A percentile compares a stretch with the other conserved stretches of the same genome.
phyloP scores from a whole-genome alignment of 2,888 invertebrate genomes.

The Heliconius erato region DNA sequence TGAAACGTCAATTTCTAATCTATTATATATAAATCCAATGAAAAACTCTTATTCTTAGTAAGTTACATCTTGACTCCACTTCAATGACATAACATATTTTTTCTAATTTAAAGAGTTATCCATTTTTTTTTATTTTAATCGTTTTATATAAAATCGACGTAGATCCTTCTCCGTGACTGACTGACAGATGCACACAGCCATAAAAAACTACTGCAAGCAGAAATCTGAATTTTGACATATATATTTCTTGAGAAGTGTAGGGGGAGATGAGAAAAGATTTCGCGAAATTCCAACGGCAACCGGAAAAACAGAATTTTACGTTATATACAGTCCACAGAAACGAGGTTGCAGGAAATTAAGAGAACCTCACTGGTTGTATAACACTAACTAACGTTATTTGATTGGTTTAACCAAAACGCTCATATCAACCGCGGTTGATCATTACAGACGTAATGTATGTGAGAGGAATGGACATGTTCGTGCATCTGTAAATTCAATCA shows the following conservation, averaged over 20 bases:
- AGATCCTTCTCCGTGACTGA: too few species aligned
- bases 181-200: too few species aligned
- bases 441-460: constrained; percentile 7
- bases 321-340: neutral
- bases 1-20: too few species aligned
- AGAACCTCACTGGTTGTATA: neutral
- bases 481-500: neutral
- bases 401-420: neutral
- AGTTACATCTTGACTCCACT: too few species aligned
- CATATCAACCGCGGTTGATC: neutral
- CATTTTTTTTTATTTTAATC: too few species aligned
- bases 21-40: too few species aligned
- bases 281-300: neutral
- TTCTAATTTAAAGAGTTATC: too few species aligned
- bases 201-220: too few species aligned
- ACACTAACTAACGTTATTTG: neutral
- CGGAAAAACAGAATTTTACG: neutral
- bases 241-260: neutral
- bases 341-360: neutral
- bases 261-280: neutral
- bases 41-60: too few species aligned
- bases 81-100: too few species aligned
- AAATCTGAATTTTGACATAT: neutral
- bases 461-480: neutral
- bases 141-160: too few species aligned